Evolutionary conservation across 2,797 vertebrate genomes (phyloP), one percentile per base, ranked within the genome.

Genomic region (Rhyacichthys aspro): DNA sequence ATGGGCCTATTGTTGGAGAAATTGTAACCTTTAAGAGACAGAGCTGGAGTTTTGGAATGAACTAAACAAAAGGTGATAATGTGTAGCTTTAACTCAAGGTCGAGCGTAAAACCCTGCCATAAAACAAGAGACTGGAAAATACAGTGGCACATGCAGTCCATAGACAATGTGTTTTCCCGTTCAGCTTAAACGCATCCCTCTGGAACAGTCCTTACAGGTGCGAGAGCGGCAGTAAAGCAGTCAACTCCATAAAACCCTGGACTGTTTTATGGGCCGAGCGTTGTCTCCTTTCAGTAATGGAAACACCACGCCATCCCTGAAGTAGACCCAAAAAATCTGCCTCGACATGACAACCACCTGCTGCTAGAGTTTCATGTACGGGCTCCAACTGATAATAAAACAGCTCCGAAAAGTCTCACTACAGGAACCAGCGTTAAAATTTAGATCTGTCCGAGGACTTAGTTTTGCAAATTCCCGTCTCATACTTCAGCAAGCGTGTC

Each of bases 181-280:
- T 79, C 57, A 72, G 44, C 63, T 68, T 7, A 36, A 50, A 57
- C 43, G 44, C 32, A 59, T 85, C 78, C 72, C 81, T 42, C 45
- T 23, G 67, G 79, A 65, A 16, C n/a, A 12, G 57, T 43, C 0
- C 18, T 61, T 57, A 52, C 54, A 1, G 0, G 34, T 65, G 66
- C 17, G 41, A 11, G 43, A 73, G 57, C 14, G 3, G 39, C 44
- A 65, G 63, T 81, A 80, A 84, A 86, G 59, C 71, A 50, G 63
- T 80, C 78, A 59, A 11, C 61, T 53, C 55, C 9, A 57, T 55
- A 0, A 44, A 63, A 59, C 28, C 7, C 23, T 6, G 1, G 23
- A 1, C 23, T 3, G 23, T 28, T 60, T 65, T 23, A 52, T 49
- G 48, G 55, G 61, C 56, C 43, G 3, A 7, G 38, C 45, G 43